phyloP scores from a whole-genome alignment of 2,888 invertebrate species.

The Eilema depressum region DNA sequence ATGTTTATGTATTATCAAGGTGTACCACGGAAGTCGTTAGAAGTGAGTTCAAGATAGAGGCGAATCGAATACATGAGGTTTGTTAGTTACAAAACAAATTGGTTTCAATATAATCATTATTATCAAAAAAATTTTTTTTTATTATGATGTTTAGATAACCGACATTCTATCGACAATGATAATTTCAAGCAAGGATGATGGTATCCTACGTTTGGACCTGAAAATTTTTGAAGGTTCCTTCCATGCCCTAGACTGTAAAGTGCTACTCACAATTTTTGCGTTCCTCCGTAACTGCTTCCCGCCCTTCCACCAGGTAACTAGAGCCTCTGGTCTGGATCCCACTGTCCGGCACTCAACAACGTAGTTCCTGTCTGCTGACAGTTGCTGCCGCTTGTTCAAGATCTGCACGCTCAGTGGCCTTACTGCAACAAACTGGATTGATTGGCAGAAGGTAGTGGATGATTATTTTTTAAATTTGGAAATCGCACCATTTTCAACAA shows the following conservation, averaged over 20 bases:
- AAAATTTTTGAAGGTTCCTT: too few species aligned
- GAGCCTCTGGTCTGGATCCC: constrained; percentile 94
- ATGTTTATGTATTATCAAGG: background rate
- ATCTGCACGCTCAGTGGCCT: constrained; percentile 94
- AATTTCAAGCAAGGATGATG: background rate
- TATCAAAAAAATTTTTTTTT: too few species aligned
- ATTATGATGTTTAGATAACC: background rate
- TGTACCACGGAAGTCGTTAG: background rate
- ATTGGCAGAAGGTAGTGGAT: constrained; percentile 8
- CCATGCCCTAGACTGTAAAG: too few species aligned
- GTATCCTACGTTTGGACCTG: too few species aligned
- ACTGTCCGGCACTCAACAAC: constrained; percentile 94
- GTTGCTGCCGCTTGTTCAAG: constrained; percentile 91
- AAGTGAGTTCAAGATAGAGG: background rate
- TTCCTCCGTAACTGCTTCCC: constrained; percentile 91
- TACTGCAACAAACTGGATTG: constrained; percentile 88
- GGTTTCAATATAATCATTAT: background rate
- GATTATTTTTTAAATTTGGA: background rate
- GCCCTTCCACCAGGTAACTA: constrained; percentile 95
- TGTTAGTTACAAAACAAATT: background rate
- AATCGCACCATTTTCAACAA: background rate
- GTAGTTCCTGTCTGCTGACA: constrained; percentile 94
- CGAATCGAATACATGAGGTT: background rate
- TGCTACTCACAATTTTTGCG: constrained; percentile 91
- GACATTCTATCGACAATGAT: background rate